Evolutionary conservation across 2,113 vertebrate genomes (phyloP), one percentile per base, ranked within the genome.

Genomic region (Carassius carassius): DNA sequence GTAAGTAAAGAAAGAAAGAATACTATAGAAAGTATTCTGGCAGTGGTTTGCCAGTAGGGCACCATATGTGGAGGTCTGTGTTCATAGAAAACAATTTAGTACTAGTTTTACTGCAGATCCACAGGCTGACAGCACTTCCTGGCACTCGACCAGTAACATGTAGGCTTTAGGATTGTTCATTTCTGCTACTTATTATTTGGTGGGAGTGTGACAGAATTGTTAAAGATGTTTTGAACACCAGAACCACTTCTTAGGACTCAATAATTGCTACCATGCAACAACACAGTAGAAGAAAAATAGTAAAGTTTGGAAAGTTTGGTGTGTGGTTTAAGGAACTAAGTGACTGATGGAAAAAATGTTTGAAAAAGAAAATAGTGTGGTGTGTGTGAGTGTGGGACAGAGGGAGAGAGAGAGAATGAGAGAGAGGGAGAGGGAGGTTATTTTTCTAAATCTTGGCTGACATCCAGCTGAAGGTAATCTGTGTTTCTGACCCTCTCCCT

Each of bases 361-460:
- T 77, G 23, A 63, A 63, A n/a, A 62, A 49, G 92, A 86, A 86
- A 51, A 51, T 3, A 13, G 12, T 14, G 13, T 14, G 49, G 37
- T 41, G 37, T 41, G 37, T 41, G 37, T 41, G 49, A 14, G 49
- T 51, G 49, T 51, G 88, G 90, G 89, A 88, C 89, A 78, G 89
- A 88, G 78, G 41, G 67, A 77, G 65, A 81, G 88, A 84, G 90
- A 92, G 89, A 91, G 88, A 91, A 88, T 1, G 41, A 10, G 41
- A 1, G 41, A 44, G 37, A 44, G 41, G 9, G 88, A 90, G 89
- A 32, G 14, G 60, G 74, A 69, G 63, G 17, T 12, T 51, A 7
- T 44, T 41, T 88, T 85, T 86, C 90, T 85, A 89, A 90, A 90
- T 91, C 90, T 90, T 93, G 92, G 92, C 90, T 85, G 81, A 25